phyloP scores from a whole-genome alignment of 2,888 invertebrate genomes.

The Cantharis nigra region DNA sequence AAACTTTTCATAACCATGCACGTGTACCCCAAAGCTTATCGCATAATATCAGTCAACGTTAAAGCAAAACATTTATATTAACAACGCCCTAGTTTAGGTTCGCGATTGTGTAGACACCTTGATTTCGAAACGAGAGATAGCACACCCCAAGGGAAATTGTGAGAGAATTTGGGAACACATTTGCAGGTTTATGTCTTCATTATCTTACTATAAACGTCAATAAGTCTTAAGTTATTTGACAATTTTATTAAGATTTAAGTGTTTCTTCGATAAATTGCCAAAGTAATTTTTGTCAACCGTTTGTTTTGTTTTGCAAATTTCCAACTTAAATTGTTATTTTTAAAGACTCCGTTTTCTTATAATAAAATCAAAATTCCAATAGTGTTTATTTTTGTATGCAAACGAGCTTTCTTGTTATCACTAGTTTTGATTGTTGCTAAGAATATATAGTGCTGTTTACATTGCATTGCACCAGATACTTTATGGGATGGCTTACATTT shows the following conservation, averaged over 20 bases:
- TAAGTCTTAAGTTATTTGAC: slow-evolving; percentile 42
- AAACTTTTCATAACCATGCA: slow-evolving; percentile 27
- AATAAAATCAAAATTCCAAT: neutral
- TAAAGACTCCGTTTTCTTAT: neutral
- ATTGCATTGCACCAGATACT: neutral
- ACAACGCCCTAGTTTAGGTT: slow-evolving; percentile 23
- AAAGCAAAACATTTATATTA: slow-evolving; percentile 26
- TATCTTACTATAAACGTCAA: slow-evolving; percentile 48
- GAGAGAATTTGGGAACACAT: slow-evolving; percentile 41
- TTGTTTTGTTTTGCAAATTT: slow-evolving; percentile 15
- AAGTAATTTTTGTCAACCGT: slow-evolving; percentile 7
- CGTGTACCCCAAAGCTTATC: slow-evolving; percentile 14
- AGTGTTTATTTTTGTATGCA: neutral
- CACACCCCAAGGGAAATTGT: slow-evolving; percentile 40
- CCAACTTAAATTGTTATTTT: neutral
- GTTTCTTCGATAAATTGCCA: slow-evolving; percentile 21
- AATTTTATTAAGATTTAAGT: slow-evolving; percentile 35
- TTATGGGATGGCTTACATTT: neutral
- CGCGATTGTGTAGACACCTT: slow-evolving; percentile 24
- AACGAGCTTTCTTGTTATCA: neutral
- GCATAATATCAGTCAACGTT: slow-evolving; percentile 13
- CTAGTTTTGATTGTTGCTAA: neutral
- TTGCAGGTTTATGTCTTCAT: slow-evolving; percentile 46
- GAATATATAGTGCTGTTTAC: neutral
- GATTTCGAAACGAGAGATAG: slow-evolving; percentile 33